phyloP scores from a whole-genome alignment of 2,797 vertebrate species.

The Rousettus madagascariensis region DNA sequence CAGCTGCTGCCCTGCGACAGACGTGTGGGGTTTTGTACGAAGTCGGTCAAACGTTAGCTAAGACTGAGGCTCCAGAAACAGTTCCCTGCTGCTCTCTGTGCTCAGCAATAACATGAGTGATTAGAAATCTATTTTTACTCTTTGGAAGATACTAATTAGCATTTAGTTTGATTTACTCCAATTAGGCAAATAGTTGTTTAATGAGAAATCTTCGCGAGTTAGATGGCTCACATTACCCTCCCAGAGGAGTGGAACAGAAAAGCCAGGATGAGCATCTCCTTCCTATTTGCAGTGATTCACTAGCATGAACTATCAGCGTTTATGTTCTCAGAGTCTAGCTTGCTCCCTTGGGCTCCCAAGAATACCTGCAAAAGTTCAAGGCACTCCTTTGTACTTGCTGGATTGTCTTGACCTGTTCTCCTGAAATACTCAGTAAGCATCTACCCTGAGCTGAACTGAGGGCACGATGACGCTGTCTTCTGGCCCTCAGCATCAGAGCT shows the following conservation, averaged over 20 bases:
- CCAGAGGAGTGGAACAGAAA: neutral
- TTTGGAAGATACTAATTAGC: constrained; percentile 35
- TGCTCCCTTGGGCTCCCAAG: neutral
- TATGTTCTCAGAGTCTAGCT: neutral
- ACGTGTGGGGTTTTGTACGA: neutral
- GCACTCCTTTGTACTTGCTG: neutral
- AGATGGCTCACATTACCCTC: neutral
- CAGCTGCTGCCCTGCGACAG: neutral
- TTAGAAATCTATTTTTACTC: constrained; percentile 34
- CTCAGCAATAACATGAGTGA: neutral
- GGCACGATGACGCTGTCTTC: neutral
- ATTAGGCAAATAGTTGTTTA: constrained; percentile 54
- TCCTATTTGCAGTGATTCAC: neutral
- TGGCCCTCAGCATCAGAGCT: neutral
- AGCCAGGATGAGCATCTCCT: neutral
- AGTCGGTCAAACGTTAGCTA: neutral
- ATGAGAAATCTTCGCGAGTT: constrained; percentile 43
- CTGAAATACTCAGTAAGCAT: neutral
- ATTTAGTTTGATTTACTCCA: constrained; percentile 51
- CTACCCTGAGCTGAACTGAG: neutral
- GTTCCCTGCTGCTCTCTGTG: neutral
- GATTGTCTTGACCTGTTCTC: neutral
- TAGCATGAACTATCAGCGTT: neutral
- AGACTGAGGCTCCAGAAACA: neutral
- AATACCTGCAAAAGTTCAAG: neutral